Evolutionary conservation across 2,888 invertebrate genomes (phyloP).

Genomic region (Sarcophaga rosellei): DNA sequence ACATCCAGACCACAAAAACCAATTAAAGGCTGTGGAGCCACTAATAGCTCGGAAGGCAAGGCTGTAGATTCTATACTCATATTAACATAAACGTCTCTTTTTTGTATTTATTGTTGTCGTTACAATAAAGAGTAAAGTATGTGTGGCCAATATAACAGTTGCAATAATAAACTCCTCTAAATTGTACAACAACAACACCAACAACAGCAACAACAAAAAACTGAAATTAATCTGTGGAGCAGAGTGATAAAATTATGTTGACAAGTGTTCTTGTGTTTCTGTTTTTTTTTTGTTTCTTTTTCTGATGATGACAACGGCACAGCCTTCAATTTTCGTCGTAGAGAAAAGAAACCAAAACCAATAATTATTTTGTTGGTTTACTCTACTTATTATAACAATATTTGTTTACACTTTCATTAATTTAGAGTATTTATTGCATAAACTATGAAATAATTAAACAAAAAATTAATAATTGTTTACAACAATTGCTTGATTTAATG

Average conservation of each 20-base stretch:
- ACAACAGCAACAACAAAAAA: slow-evolving; percentile 15
- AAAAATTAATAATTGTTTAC: slow-evolving; percentile 31
- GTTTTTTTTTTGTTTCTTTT: not conserved
- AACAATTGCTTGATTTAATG: slow-evolving; percentile 19
- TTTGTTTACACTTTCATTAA: slow-evolving; percentile 6
- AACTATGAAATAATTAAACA: slow-evolving; percentile 36
- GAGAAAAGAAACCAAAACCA: slow-evolving; percentile 53
- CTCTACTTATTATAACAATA: slow-evolving; percentile 4
- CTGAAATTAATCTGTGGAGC: not conserved
- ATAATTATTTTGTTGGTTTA: slow-evolving; percentile 37
- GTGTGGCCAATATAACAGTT: too few relatives aligned
- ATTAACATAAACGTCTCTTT: slow-evolving; percentile 52
- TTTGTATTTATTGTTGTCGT: slow-evolving; percentile 10
- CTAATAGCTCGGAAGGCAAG: slow-evolving; percentile 92
- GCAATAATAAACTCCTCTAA: slow-evolving; percentile 25
- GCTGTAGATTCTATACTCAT: slow-evolving; percentile 85
- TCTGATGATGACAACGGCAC: slow-evolving; percentile 53
- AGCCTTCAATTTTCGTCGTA: slow-evolving; percentile 58
- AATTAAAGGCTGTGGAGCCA: slow-evolving; percentile 92
- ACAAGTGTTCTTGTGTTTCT: slow-evolving; percentile 18
- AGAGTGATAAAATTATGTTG: slow-evolving; percentile 52
- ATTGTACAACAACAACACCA: slow-evolving; percentile 29
- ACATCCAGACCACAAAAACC: slow-evolving; percentile 94
- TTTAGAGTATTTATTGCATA: not conserved
- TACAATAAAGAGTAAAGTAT: slow-evolving; percentile 23